Evolutionary conservation across 1,140 invertebrate species (phyloP).

Genomic region (Bicyclus anynana): DNA sequence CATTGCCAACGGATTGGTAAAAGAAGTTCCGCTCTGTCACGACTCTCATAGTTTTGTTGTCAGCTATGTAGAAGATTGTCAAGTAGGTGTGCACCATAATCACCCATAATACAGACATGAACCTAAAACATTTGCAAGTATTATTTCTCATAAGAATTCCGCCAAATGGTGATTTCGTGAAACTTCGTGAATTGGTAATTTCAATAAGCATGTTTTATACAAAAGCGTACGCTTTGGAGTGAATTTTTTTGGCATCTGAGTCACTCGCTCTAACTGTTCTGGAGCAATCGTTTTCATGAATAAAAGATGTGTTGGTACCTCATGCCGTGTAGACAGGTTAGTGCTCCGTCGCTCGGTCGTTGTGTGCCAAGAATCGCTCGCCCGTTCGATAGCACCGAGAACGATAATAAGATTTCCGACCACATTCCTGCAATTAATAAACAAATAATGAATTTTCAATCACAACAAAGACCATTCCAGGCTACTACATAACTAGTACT

Average conservation of each 20-base stretch:
- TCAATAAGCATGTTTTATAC: too few species aligned
- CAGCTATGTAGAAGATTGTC: constrained; percentile 86
- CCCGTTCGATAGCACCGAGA: constrained; percentile 78
- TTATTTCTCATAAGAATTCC: not conserved
- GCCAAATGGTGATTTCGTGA: not conserved
- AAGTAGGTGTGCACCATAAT: constrained; percentile 94
- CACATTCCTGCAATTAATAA: constrained; percentile 69
- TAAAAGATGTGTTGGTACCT: constrained; percentile 55
- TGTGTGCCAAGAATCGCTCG: constrained; percentile 68
- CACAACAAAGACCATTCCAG: too few species aligned
- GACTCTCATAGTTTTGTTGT: constrained; percentile 86
- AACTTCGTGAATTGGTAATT: not conserved
- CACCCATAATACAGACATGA: constrained; percentile 93
- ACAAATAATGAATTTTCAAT: too few species aligned
- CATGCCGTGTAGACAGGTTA: constrained; percentile 89
- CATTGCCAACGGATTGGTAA: constrained; percentile 92
- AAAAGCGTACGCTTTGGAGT: too few species aligned
- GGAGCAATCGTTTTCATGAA: not conserved
- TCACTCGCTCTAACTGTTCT: not conserved
- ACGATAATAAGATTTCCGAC: constrained; percentile 79
- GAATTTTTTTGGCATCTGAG: too few species aligned
- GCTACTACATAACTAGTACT: too few species aligned
- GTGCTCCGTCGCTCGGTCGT: constrained; percentile 77
- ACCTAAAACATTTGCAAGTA: constrained; percentile 52
- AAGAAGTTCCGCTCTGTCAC: constrained; percentile 87